Percentiles rank a stretch among this genome's conserved stretches.
These are phyloP conservation scores for Cydia strobilella DNA, from an alignment of 1,140 invertebrate species.

Conservation along the genomic window DNA sequence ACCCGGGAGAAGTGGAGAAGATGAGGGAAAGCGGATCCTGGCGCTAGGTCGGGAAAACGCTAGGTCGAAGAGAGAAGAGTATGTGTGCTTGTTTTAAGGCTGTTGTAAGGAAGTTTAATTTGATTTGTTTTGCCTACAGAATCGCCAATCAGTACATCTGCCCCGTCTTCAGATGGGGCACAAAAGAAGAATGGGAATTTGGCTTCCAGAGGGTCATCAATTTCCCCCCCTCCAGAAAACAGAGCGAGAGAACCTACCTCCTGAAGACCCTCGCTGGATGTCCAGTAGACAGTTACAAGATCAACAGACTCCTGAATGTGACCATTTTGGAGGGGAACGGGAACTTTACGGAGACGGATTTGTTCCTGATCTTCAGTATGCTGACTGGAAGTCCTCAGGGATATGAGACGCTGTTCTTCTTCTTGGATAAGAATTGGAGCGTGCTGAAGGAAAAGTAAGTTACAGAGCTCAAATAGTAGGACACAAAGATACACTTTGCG, in stretches of 20 bases:
- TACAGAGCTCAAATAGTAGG: too few species aligned
- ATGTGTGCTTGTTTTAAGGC: too few species aligned
- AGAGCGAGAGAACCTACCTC: slow-evolving; percentile 87
- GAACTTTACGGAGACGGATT: slow-evolving; percentile 87
- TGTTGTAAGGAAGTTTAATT: too few species aligned
- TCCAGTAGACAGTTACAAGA: slow-evolving; percentile 84
- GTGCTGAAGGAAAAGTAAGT: slow-evolving; percentile 83
- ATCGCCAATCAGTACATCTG: slow-evolving; percentile 87
- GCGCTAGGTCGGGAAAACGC: too few species aligned
- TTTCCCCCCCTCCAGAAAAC: slow-evolving; percentile 84
- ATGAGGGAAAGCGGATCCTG: too few species aligned
- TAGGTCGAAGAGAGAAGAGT: too few species aligned
- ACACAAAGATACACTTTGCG: too few species aligned
- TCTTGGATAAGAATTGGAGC: slow-evolving; percentile 85
- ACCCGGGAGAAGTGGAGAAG: too few species aligned
- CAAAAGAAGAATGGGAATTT: slow-evolving; percentile 88
- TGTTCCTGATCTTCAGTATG: slow-evolving; percentile 86
- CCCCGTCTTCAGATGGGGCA: slow-evolving; percentile 89
- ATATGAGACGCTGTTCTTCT: slow-evolving; percentile 85
- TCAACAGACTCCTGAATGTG: slow-evolving; percentile 84
- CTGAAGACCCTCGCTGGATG: slow-evolving; percentile 88
- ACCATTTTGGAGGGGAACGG: slow-evolving; percentile 84
- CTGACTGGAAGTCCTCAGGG: slow-evolving; percentile 84
- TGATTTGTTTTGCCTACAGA: slow-evolving; percentile 68
- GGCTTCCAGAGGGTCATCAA: slow-evolving; percentile 87